phyloP scores from a whole-genome alignment of 2,797 vertebrate species.

The Fistularia tabacaria region DNA sequence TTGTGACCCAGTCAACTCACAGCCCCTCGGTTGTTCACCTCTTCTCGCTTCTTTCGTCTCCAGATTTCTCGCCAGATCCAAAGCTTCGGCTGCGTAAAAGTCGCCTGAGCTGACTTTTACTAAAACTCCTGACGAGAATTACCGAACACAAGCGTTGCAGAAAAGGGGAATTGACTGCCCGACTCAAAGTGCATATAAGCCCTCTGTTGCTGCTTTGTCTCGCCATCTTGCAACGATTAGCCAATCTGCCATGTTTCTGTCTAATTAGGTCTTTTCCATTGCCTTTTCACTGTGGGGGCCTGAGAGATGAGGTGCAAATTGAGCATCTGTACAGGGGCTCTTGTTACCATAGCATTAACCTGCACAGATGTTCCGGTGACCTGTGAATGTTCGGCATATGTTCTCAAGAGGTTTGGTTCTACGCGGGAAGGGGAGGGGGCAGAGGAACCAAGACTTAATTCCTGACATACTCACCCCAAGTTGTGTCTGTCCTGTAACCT shows the following conservation, averaged over 20 bases:
- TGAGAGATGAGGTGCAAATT: conserved; percentile 12
- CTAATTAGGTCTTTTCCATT: conserved; percentile 41
- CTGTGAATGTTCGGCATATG: conserved; percentile 29
- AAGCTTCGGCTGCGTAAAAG: conserved; percentile 22
- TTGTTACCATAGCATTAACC: conserved; percentile 50
- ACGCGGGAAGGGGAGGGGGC: neutral
- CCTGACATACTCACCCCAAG: conserved; percentile 48
- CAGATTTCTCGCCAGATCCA: conserved; percentile 30
- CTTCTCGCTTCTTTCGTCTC: conserved; percentile 27
- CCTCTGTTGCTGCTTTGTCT: conserved; percentile 31
- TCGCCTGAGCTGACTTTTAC: conserved; percentile 28
- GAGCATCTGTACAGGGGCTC: conserved; percentile 62
- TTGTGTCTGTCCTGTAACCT: conserved; percentile 54
- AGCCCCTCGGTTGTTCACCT: conserved; percentile 4
- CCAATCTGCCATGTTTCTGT: conserved; percentile 18
- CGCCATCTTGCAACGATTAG: conserved; percentile 39
- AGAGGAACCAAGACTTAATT: conserved; percentile 16
- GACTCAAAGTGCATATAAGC: conserved; percentile 23
- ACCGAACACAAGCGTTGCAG: conserved; percentile 31
- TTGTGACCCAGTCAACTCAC: conserved; percentile 35
- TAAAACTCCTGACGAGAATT: conserved; percentile 42
- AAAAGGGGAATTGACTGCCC: conserved; percentile 1
- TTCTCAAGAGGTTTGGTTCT: conserved; percentile 30
- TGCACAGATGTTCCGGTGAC: conserved; percentile 57
- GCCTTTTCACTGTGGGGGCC: conserved; percentile 30